phyloP scores from a whole-genome alignment of 53 echinoderm and acorn worm genomes.

The Mesocentrotus franciscanus region DNA sequence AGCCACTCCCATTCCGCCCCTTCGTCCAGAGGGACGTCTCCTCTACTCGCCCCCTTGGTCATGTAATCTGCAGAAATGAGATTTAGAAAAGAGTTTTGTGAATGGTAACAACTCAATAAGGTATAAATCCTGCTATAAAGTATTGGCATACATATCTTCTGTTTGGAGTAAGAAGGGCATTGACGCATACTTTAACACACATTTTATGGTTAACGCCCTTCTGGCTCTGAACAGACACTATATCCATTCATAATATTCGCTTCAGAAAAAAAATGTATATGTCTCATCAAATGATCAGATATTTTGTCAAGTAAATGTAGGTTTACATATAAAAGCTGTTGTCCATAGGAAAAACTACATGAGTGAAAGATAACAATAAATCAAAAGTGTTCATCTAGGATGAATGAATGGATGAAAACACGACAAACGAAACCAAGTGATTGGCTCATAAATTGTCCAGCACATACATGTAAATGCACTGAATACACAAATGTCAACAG shows the following conservation, averaged over 20 bases:
- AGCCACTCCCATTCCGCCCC: constrained; percentile 56
- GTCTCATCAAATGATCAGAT: too few species aligned
- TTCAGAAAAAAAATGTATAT: too few species aligned
- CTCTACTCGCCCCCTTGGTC: constrained; percentile 49
- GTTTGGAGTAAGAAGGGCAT: too few species aligned
- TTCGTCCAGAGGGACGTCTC: constrained; percentile 42
- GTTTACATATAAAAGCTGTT: too few species aligned
- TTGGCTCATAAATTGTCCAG: background rate
- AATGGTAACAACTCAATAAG: background rate
- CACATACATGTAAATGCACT: background rate
- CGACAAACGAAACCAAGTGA: background rate
- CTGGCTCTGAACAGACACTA: too few species aligned
- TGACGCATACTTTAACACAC: too few species aligned
- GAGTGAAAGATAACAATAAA: background rate
- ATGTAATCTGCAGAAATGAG: constrained; percentile 45
- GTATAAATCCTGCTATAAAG: too few species aligned
- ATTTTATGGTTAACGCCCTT: too few species aligned
- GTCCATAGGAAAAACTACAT: too few species aligned
- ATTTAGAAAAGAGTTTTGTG: background rate
- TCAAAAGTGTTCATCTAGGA: background rate
- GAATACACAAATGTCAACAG: background rate
- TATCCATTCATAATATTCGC: too few species aligned
- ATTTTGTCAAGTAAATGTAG: too few species aligned
- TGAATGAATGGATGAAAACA: background rate
- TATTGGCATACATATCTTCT: too few species aligned